phyloP scores from a whole-genome alignment of 2,888 invertebrate genomes.

The Pseudococcus jackbeardsleyi region DNA sequence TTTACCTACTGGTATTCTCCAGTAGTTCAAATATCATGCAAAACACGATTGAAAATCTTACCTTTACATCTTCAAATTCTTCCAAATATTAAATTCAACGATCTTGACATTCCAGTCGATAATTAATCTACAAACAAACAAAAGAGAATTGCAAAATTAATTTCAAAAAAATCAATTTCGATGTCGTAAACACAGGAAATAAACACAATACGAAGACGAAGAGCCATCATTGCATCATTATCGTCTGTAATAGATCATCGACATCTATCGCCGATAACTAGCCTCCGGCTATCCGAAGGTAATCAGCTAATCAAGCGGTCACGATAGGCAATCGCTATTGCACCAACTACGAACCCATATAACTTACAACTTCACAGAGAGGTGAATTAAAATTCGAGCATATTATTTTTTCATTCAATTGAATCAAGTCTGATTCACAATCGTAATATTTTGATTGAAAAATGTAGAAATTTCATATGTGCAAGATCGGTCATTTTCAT shows the following conservation, averaged over 20 bases:
- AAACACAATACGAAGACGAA: background rate
- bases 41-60: background rate
- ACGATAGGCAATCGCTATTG: background rate
- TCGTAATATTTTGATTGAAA: background rate
- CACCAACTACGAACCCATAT: background rate
- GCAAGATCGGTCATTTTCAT: background rate
- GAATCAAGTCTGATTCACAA: too few relatives aligned
- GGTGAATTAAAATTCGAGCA: background rate
- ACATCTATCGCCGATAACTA: background rate
- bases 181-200: background rate
- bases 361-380: background rate
- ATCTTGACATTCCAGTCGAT: background rate
- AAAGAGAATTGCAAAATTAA: background rate
- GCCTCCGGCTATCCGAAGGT: background rate
- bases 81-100: too few relatives aligned
- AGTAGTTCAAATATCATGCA: background rate
- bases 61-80: background rate
- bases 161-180: background rate
- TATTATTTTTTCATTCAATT: too few relatives aligned
- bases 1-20: background rate
- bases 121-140: background rate
- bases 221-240: background rate
- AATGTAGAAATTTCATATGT: background rate
- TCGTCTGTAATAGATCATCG: background rate
- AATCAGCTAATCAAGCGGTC: background rate